Conservation (phyloP, 1,140 invertebrate species). For the Drosophila miranda region DNA sequence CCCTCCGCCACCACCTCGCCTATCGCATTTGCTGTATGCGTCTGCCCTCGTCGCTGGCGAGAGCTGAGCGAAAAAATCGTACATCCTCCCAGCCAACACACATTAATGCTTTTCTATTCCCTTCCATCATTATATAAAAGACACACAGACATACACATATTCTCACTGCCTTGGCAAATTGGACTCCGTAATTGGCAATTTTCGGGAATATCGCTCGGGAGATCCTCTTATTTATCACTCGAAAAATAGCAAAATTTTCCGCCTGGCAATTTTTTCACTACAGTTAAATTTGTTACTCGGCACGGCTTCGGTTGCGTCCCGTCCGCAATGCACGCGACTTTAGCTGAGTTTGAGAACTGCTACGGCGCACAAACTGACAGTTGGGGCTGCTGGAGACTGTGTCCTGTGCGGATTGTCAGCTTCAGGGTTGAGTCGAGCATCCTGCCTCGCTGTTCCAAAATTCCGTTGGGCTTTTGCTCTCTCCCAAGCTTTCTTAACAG, state of each 20-base stretch:
- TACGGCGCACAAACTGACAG: constrained; percentile 69
- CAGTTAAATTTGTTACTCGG: constrained; percentile 51
- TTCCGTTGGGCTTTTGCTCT: constrained; percentile 18
- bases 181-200: constrained; percentile 34
- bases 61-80: constrained; percentile 16
- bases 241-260: constrained; percentile 56
- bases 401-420: constrained; percentile 9
- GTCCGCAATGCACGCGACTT: constrained; percentile 66
- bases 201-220: constrained; percentile 22
- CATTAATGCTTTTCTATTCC: too few relatives aligned
- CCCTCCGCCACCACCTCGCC: background rate
- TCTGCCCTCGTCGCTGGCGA: too few relatives aligned
- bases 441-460: constrained; percentile 8
- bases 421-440: constrained; percentile 50
- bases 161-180: constrained; percentile 23
- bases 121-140: constrained; percentile 60
- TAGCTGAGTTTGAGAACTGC: constrained; percentile 61
- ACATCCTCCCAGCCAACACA: constrained; percentile 13
- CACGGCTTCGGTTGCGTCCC: constrained; percentile 30
- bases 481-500: constrained; percentile 4
- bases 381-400: constrained; percentile 60
- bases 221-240: constrained; percentile 54
- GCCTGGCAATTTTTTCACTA: constrained; percentile 66
- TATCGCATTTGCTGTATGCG: too few relatives aligned
- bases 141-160: constrained; percentile 46